Conservation (phyloP, 2,888 invertebrate species). For the Pomacea canaliculata region DNA sequence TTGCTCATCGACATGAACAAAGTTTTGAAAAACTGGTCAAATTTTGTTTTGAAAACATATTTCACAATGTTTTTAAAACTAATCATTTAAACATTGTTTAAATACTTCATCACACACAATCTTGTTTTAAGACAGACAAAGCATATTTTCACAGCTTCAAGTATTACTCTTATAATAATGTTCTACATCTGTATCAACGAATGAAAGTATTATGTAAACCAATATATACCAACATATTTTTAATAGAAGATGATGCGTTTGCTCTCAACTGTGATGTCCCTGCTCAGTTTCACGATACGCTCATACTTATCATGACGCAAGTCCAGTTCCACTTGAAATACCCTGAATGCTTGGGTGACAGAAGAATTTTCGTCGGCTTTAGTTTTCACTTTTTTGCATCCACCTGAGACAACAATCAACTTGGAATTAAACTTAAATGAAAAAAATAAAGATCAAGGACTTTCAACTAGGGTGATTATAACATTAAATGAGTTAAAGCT, state of each 20-base stretch:
- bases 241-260: constrained; percentile 90
- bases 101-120: too few relatives aligned
- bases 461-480: background rate
- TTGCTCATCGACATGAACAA: too few relatives aligned
- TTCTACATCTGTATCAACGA: too few relatives aligned
- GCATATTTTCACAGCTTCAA: too few relatives aligned
- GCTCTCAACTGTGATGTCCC: constrained; percentile 90
- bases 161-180: too few relatives aligned
- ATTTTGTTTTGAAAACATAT: too few relatives aligned
- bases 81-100: too few relatives aligned
- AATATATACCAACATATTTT: constrained; percentile 72
- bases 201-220: too few relatives aligned
- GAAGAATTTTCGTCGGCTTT: constrained; percentile 49
- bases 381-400: background rate
- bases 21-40: too few relatives aligned
- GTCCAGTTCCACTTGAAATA: constrained; percentile 74
- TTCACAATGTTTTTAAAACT: too few relatives aligned
- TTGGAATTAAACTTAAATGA: background rate
- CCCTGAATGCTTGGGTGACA: constrained; percentile 53
- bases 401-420: background rate
- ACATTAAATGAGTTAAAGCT: too few relatives aligned
- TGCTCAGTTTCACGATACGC: constrained; percentile 82
- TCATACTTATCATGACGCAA: constrained; percentile 87
- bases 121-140: too few relatives aligned
- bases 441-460: background rate